phyloP scores from a whole-genome alignment of 2,888 invertebrate genomes.

The Campopleginae sp. region DNA sequence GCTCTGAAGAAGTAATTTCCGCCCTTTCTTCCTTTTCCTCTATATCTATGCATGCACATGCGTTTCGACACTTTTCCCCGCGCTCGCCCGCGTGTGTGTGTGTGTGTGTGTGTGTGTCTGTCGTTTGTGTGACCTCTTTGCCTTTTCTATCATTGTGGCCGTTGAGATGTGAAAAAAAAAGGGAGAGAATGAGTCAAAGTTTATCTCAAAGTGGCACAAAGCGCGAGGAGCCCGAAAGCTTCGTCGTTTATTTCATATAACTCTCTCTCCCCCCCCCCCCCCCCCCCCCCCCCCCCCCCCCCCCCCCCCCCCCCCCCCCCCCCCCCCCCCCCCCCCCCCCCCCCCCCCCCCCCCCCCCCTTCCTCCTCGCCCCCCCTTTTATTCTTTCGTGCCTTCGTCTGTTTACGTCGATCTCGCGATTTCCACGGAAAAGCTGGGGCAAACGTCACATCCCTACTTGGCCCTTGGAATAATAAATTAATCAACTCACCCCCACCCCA shows the following conservation, averaged over 20 bases:
- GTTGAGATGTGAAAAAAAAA: slow-evolving; percentile 24
- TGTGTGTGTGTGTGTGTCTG: background rate
- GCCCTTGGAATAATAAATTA: slow-evolving; percentile 12
- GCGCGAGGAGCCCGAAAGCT: slow-evolving; percentile 34
- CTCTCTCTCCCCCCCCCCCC: background rate
- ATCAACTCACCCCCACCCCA: background rate
- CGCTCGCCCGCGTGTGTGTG: background rate
- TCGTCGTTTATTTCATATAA: slow-evolving; percentile 56
- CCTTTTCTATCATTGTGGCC: background rate
- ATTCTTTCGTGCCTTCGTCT: background rate
- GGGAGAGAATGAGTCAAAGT: slow-evolving; percentile 46
- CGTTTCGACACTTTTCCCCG: background rate
- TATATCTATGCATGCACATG: background rate
- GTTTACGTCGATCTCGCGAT: background rate
- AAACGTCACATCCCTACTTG: background rate
- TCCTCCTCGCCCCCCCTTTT: background rate
- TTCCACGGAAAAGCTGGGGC: background rate
- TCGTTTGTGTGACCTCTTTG: slow-evolving; percentile 29
- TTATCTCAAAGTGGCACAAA: slow-evolving; percentile 67
- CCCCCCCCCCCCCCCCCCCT: background rate
- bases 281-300: too few species aligned
- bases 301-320: too few species aligned
- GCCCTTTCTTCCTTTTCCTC: slow-evolving; percentile 26
- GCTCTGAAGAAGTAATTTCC: slow-evolving; percentile 62
- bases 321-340: background rate